A percentile compares a stretch with the other conserved stretches of the same genome.
Evolutionary conservation across 2,797 vertebrate species (phyloP).

Genomic region (Coregonus suidteri): DNA sequence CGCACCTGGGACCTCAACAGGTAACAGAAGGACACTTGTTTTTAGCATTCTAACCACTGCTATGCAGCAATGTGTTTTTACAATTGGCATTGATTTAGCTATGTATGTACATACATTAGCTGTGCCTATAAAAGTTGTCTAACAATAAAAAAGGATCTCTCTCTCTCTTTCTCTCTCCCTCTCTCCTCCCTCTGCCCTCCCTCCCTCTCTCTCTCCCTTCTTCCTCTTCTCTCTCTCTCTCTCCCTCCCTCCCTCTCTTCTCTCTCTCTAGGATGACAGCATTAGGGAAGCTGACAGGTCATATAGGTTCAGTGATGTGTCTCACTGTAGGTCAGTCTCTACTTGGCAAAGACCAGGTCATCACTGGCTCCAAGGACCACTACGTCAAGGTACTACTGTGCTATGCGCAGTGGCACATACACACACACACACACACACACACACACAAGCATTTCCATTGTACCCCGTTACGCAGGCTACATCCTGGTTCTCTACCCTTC

Average conservation of each 20-base stretch:
- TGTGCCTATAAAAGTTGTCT: too few species aligned
- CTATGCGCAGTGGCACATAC: too few species aligned
- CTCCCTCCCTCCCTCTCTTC: background rate
- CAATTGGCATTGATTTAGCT: too few species aligned
- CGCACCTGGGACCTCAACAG: slow-evolving; percentile 96
- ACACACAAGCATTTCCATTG: too few species aligned
- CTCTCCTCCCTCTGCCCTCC: background rate
- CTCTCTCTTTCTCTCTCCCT: background rate
- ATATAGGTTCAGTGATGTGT: slow-evolving; percentile 97
- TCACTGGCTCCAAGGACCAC: slow-evolving; percentile 98
- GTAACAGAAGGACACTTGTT: slow-evolving; percentile 59
- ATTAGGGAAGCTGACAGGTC: slow-evolving; percentile 89
- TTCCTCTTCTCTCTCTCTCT: background rate
- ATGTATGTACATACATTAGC: too few species aligned
- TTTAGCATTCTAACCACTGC: too few species aligned
- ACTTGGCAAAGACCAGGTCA: slow-evolving; percentile 90
- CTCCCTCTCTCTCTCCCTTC: background rate
- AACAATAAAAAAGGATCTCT: background rate
- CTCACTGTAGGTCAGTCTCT: slow-evolving; percentile 89
- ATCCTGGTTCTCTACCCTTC: background rate
- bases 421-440: too few species aligned
- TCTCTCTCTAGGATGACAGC: slow-evolving; percentile 83
- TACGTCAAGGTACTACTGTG: slow-evolving; percentile 86
- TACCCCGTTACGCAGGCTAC: too few species aligned
- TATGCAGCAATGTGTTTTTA: too few species aligned